These are phyloP conservation scores for Xestoiulus laeticollis DNA, from an alignment of 2,888 invertebrate species.

Conservation along the genomic window DNA sequence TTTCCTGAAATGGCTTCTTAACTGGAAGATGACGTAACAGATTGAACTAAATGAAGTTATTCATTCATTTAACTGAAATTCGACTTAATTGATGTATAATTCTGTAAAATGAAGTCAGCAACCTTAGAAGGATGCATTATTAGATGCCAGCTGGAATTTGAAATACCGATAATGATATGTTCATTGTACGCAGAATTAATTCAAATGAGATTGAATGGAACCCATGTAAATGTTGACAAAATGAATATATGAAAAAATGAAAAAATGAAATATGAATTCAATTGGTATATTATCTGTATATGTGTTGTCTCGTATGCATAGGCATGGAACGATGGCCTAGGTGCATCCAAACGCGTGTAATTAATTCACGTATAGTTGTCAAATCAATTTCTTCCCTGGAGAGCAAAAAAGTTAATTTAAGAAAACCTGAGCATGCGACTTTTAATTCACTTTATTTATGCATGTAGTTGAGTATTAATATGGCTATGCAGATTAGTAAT, in stretches of 20 bases:
- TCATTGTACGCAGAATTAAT: background rate
- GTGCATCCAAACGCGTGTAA: background rate
- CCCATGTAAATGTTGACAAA: background rate
- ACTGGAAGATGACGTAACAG: too few relatives aligned
- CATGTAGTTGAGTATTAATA: background rate
- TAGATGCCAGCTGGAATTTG: background rate
- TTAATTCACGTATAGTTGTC: background rate
- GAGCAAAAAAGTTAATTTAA: background rate
- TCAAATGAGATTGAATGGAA: background rate
- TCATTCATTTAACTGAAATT: too few relatives aligned
- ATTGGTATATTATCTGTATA: background rate
- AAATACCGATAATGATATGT: background rate
- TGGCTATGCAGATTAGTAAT: too few relatives aligned
- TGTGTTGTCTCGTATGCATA: background rate
- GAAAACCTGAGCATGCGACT: background rate
- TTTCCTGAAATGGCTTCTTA: too few relatives aligned
- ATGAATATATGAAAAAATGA: too few relatives aligned
- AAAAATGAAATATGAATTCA: conserved; percentile 4
- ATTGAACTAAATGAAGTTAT: too few relatives aligned
- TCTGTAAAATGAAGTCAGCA: background rate
- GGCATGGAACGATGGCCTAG: background rate
- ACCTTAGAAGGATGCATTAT: background rate
- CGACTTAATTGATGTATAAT: too few relatives aligned
- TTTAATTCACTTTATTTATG: background rate
- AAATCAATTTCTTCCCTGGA: background rate